Percentiles rank a stretch among this genome's conserved stretches.
Evolutionary conservation across 2,888 invertebrate genomes (phyloP).

Genomic region (Erynnis tages): DNA sequence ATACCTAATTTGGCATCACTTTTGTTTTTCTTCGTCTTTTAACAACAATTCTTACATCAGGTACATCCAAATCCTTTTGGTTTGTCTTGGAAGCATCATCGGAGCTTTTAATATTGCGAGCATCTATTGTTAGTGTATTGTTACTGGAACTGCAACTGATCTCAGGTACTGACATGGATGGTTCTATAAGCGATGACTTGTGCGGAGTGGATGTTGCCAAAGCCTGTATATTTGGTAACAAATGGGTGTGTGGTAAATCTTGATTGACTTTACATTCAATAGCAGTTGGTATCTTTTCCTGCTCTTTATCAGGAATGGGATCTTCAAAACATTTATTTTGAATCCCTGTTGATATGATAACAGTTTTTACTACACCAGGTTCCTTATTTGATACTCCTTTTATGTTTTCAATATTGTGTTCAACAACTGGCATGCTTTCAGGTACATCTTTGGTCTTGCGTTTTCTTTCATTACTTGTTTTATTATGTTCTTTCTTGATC

Average conservation of each 20-base stretch:
- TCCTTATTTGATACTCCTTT: constrained; percentile 31
- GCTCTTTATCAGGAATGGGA: neutral
- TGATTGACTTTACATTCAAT: constrained; percentile 5
- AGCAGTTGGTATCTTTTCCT: neutral
- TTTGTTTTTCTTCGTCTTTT: constrained; percentile 54
- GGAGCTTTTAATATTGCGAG: constrained; percentile 26
- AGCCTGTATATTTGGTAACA: constrained; percentile 40
- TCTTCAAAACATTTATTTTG: constrained; percentile 40
- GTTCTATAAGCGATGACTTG: constrained; percentile 38
- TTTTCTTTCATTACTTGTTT: constrained; percentile 14
- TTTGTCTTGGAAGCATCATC: constrained; percentile 28
- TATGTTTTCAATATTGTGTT: constrained; percentile 20
- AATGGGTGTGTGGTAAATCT: constrained; percentile 10
- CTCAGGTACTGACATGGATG: constrained; percentile 29
- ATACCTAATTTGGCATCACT: constrained; percentile 3
- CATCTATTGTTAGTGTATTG: constrained; percentile 32
- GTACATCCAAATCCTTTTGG: constrained; percentile 48
- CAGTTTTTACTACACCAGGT: constrained; percentile 48
- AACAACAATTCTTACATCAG: constrained; percentile 67
- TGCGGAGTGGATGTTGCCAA: constrained; percentile 67
- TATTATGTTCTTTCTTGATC: constrained; percentile 1
- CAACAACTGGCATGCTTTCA: constrained; percentile 3
- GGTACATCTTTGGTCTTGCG: constrained; percentile 1
- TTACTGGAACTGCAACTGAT: constrained; percentile 34
- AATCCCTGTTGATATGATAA: constrained; percentile 57